These are phyloP conservation scores for Choreutis nemorana DNA, from an alignment of 2,888 invertebrate species.

Conservation along the genomic window DNA sequence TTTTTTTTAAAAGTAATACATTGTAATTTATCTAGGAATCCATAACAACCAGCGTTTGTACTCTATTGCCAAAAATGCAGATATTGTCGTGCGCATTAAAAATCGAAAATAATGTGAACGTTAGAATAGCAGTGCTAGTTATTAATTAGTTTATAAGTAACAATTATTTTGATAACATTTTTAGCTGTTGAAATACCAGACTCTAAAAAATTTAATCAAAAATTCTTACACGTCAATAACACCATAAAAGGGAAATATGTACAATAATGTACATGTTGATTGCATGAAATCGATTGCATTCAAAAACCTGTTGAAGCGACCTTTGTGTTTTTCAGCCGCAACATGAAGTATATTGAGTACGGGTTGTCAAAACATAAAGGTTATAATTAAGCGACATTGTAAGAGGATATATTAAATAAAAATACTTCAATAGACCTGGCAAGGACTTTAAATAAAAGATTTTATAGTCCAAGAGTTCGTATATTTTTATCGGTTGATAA, in stretches of 20 bases:
- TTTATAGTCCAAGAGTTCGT: too few relatives aligned
- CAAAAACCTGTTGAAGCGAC: conserved; percentile 35
- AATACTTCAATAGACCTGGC: neutral
- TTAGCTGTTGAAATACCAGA: neutral
- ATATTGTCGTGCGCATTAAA: conserved; percentile 37
- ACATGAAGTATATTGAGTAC: conserved; percentile 13
- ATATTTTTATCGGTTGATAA: too few relatives aligned
- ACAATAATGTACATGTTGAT: conserved; percentile 21
- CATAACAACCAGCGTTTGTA: conserved; percentile 17
- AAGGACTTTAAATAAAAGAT: too few relatives aligned
- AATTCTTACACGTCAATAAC: conserved; percentile 9
- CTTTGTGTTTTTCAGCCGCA: conserved; percentile 33
- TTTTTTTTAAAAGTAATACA: neutral
- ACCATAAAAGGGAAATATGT: conserved; percentile 6
- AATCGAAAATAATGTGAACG: conserved; percentile 29
- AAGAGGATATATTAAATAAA: neutral
- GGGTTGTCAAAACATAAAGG: conserved; percentile 13
- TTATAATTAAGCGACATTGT: neutral
- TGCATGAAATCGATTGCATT: conserved; percentile 42
- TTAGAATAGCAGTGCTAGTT: conserved; percentile 14
- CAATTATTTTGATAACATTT: neutral
- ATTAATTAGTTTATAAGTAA: conserved; percentile 1
- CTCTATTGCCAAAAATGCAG: conserved; percentile 50
- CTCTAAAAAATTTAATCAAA: conserved; percentile 3
- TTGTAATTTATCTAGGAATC: neutral